A percentile compares a stretch with the other conserved stretches of the same genome.
Evolutionary conservation across 2,797 vertebrate genomes (phyloP).

Genomic region (Acanthornis magna): DNA sequence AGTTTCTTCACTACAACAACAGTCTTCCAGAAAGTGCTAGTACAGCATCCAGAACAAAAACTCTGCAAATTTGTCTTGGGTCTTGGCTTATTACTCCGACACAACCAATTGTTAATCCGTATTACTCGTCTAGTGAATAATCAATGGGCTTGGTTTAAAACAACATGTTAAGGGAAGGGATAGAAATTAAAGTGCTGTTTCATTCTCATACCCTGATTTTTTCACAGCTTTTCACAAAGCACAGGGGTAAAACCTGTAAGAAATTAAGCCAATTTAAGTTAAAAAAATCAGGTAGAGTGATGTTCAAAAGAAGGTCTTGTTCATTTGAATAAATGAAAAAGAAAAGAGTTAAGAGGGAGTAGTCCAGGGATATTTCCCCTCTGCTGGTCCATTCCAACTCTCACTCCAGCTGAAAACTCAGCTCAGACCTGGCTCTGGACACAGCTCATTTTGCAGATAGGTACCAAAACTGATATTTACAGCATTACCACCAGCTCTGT

Average conservation of each 20-base stretch:
- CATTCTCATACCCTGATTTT: background rate
- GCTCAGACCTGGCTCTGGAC: background rate
- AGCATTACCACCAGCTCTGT: background rate
- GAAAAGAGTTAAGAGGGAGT: background rate
- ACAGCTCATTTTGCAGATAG: background rate
- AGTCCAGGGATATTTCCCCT: background rate
- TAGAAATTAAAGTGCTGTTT: background rate
- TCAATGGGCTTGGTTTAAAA: background rate
- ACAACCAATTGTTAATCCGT: background rate
- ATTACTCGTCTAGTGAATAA: background rate
- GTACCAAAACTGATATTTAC: background rate
- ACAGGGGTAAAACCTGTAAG: background rate
- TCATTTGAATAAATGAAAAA: background rate
- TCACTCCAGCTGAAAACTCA: background rate
- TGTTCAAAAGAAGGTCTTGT: background rate
- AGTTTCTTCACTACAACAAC: background rate
- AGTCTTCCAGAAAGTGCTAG: background rate
- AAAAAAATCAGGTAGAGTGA: background rate
- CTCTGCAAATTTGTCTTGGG: background rate
- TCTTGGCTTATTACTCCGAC: background rate
- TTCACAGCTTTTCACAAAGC: background rate
- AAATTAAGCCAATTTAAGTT: background rate
- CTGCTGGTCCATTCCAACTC: background rate
- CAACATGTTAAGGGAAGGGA: background rate
- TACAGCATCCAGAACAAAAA: background rate